Evolutionary conservation across 2,113 vertebrate genomes (phyloP).

Genomic region (Xiphophorus hellerii): DNA sequence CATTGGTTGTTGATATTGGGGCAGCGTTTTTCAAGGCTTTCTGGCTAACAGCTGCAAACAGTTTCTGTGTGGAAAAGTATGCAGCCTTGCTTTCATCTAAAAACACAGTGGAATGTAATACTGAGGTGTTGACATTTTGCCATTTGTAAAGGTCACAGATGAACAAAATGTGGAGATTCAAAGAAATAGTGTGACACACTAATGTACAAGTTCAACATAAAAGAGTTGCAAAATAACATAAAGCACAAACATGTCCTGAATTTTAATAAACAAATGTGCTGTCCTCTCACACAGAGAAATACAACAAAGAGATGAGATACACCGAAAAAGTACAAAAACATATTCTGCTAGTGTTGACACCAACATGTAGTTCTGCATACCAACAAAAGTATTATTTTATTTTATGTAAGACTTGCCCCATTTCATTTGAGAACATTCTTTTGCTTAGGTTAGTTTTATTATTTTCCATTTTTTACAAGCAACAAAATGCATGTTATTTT

Average conservation of each 20-base stretch:
- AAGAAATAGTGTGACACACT: neutral
- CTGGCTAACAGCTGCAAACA: neutral
- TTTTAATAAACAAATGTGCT: neutral
- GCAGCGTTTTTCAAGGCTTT: neutral
- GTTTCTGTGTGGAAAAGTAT: neutral
- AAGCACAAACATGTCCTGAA: neutral
- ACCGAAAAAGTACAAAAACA: neutral
- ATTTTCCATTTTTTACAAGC: no score
- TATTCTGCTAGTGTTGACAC: neutral
- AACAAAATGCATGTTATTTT: no score
- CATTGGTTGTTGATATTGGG: neutral
- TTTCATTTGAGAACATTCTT: no score
- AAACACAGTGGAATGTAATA: neutral
- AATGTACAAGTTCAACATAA: neutral
- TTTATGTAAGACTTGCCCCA: no score
- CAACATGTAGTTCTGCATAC: no score
- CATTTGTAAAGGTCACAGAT: neutral
- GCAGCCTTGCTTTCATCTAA: neutral
- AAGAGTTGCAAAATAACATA: neutral
- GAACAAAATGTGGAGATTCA: neutral
- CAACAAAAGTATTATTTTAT: no score
- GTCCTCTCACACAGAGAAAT: neutral
- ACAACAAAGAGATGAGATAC: neutral
- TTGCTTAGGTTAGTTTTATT: no score
- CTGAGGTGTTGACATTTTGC: neutral